Conservation (phyloP, 2,113 vertebrate species). For the Rhinopomastus cyanomelas region DNA sequence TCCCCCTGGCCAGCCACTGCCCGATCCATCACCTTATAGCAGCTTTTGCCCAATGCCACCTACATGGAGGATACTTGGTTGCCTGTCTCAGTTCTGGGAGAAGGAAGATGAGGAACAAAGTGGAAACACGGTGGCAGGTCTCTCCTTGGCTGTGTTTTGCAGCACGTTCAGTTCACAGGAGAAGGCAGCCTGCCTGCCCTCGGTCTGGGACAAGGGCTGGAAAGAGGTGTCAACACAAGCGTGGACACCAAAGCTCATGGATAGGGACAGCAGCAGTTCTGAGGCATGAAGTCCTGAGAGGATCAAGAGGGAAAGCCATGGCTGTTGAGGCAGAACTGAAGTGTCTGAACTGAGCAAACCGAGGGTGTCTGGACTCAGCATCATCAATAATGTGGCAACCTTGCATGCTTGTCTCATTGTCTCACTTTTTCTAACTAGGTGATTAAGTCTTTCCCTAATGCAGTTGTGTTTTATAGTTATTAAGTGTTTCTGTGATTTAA, state of each 20-base stretch:
- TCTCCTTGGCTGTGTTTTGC: not conserved
- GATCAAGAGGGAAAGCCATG: not conserved
- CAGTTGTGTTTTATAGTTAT: not conserved
- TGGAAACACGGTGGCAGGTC: not conserved
- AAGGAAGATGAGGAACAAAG: not conserved
- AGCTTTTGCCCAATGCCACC: not conserved
- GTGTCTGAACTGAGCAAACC: not conserved
- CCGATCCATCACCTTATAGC: fast-evolving
- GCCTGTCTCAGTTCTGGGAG: not conserved
- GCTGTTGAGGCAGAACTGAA: not conserved
- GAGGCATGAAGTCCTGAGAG: not conserved
- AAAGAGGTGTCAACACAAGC: not conserved
- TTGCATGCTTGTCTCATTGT: not conserved
- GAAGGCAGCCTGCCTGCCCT: not conserved
- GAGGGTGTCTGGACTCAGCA: not conserved
- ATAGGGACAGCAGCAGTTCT: fast-evolving
- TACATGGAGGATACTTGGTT: fast-evolving
- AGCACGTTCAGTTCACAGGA: not conserved
- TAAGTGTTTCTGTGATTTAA: not conserved
- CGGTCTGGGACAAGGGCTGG: not conserved
- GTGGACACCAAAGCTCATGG: not conserved
- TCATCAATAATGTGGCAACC: not conserved
- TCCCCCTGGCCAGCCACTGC: fast-evolving
- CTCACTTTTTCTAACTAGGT: not conserved
- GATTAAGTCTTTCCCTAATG: not conserved